Evolutionary conservation across 2,797 vertebrate species (phyloP).

Genomic region (Silurus aristotelis): DNA sequence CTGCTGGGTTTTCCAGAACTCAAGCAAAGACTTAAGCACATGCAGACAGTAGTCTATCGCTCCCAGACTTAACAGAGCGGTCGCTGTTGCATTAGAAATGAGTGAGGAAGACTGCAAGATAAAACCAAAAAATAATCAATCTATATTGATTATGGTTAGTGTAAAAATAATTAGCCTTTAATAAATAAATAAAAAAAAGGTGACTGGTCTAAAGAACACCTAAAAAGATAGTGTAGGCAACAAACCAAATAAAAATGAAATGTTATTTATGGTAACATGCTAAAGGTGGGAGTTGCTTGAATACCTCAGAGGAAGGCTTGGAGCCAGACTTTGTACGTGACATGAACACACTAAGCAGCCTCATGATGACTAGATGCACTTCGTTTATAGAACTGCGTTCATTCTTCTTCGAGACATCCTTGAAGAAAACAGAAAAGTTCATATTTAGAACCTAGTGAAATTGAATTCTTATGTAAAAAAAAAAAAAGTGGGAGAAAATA

Average conservation of each 20-base stretch:
- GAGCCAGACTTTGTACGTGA: slow-evolving; percentile 97
- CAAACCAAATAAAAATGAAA: background rate
- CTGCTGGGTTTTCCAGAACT: slow-evolving; percentile 98
- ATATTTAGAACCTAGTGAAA: background rate
- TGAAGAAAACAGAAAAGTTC: slow-evolving; percentile 17
- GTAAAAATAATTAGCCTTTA: too few relatives aligned
- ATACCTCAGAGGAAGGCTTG: slow-evolving; percentile 95
- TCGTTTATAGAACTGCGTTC: slow-evolving; percentile 93
- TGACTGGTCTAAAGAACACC: background rate
- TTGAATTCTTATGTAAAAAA: background rate
- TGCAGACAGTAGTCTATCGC: slow-evolving; percentile 96
- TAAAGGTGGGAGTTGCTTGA: background rate
- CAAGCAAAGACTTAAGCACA: slow-evolving; percentile 92
- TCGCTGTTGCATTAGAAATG: slow-evolving; percentile 96
- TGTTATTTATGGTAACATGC: background rate
- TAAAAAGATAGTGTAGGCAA: background rate
- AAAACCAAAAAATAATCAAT: background rate
- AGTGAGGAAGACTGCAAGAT: slow-evolving; percentile 87
- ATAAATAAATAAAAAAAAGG: background rate
- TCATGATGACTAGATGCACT: slow-evolving; percentile 96
- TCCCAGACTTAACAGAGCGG: slow-evolving; percentile 91
- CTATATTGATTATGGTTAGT: background rate
- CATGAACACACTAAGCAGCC: slow-evolving; percentile 98
- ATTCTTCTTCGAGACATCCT: slow-evolving; percentile 97
- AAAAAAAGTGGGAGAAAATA: too few relatives aligned